Evolutionary conservation across 2,888 invertebrate genomes (phyloP).

Genomic region (Orchesellides sinensis): DNA sequence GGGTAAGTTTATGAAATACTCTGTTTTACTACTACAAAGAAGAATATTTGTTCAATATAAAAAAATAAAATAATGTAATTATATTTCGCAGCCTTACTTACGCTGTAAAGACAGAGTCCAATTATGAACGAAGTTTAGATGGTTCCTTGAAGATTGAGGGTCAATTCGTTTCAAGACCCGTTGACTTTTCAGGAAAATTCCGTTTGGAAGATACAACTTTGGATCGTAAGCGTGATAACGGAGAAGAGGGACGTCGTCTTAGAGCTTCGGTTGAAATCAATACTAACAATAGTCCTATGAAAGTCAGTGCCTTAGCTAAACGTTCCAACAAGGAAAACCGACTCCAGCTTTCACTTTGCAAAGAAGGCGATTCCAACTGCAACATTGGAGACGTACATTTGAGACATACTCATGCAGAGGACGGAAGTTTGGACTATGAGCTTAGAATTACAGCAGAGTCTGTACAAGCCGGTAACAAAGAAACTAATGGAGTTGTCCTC

Average conservation of each 20-base stretch:
- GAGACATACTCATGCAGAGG: slow-evolving; percentile 44
- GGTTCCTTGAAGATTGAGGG: slow-evolving; percentile 60
- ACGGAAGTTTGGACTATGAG: slow-evolving; percentile 65
- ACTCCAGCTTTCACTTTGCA: slow-evolving; percentile 65
- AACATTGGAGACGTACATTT: slow-evolving; percentile 60
- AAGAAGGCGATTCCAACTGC: slow-evolving; percentile 60
- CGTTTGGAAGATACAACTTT: slow-evolving; percentile 65
- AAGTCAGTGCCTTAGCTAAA: slow-evolving; percentile 67
- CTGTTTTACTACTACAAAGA: no score
- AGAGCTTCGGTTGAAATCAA: slow-evolving; percentile 53
- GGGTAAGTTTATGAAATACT: slow-evolving; percentile 59
- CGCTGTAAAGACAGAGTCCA: slow-evolving; percentile 32
- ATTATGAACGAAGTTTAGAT: slow-evolving; percentile 67
- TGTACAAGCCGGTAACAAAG: slow-evolving; percentile 3
- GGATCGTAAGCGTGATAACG: slow-evolving; percentile 65
- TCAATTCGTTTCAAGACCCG: neutral
- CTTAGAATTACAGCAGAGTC: slow-evolving; percentile 43
- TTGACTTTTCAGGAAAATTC: slow-evolving; percentile 71
- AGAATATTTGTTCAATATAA: slow-evolving; percentile 7
- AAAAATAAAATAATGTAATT: neutral
- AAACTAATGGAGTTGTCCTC: slow-evolving; percentile 47
- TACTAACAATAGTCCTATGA: slow-evolving; percentile 54
- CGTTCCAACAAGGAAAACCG: slow-evolving; percentile 71
- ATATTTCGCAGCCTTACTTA: slow-evolving; percentile 25
- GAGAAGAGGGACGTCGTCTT: slow-evolving; percentile 72